Evolutionary conservation across 1,140 invertebrate species (phyloP).

Genomic region (Drosophila varians): DNA sequence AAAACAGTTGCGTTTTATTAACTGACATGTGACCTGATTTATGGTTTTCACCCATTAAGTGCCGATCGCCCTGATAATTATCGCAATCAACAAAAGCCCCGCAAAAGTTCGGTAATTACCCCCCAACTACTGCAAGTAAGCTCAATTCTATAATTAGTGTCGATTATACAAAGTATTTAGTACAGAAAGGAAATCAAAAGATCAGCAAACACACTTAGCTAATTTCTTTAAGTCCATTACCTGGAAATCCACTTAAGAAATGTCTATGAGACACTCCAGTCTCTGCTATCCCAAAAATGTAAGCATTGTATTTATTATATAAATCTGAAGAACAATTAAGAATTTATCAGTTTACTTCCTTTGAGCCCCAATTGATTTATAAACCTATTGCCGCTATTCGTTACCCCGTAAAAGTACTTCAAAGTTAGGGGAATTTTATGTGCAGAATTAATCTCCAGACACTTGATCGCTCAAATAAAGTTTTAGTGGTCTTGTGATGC

Average conservation of each 20-base stretch:
- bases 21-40: slow-evolving; percentile 61
- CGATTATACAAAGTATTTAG: background rate
- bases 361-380: background rate
- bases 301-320: background rate
- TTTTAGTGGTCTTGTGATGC: background rate
- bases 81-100: slow-evolving; percentile 50
- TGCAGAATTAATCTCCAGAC: background rate
- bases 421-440: background rate
- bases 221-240: no score
- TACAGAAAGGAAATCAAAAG: no score
- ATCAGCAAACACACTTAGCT: no score
- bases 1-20: slow-evolving; percentile 1
- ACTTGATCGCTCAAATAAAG: slow-evolving; percentile 5
- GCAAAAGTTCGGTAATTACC: slow-evolving; percentile 31
- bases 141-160: slow-evolving; percentile 6
- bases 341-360: background rate
- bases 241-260: no score
- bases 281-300: background rate
- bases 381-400: background rate
- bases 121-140: slow-evolving; percentile 3
- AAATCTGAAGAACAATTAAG: background rate
- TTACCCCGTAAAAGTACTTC: background rate
- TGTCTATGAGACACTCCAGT: background rate
- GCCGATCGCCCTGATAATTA: slow-evolving; percentile 44
- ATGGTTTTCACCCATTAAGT: slow-evolving; percentile 51